Conservation (phyloP, 2,888 invertebrate genomes). For the Ornithoptera alexandrae region DNA sequence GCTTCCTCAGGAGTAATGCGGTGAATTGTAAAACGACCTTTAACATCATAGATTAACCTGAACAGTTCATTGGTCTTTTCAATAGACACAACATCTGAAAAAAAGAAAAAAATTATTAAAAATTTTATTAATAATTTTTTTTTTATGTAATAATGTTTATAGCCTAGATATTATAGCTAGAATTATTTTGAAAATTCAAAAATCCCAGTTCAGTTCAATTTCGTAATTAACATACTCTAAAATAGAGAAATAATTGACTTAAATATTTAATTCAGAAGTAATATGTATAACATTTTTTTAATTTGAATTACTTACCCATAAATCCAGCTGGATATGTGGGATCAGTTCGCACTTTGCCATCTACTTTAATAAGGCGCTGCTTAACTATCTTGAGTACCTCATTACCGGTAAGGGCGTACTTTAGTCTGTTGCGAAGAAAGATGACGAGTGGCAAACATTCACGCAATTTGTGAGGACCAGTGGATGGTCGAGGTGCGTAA, state of each 20-base stretch:
- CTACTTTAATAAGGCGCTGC: constrained; percentile 98
- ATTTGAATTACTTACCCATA: constrained; percentile 90
- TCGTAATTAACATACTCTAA: too few species aligned
- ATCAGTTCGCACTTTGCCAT: constrained; percentile 98
- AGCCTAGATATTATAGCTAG: too few species aligned
- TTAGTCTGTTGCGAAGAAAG: constrained; percentile 97
- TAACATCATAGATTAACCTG: constrained; percentile 98
- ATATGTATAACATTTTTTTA: not conserved
- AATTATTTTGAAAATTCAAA: too few species aligned
- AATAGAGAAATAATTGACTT: too few species aligned
- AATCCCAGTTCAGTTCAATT: too few species aligned
- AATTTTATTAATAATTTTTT: too few species aligned
- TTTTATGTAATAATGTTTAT: too few species aligned
- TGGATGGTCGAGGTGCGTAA: constrained; percentile 97
- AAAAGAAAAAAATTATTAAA: not conserved
- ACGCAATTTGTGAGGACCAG: constrained; percentile 98
- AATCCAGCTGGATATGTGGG: constrained; percentile 98
- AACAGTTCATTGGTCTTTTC: constrained; percentile 99
- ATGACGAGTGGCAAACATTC: constrained; percentile 98
- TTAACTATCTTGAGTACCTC: constrained; percentile 99
- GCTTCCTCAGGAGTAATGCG: constrained; percentile 98
- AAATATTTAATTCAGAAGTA: too few species aligned
- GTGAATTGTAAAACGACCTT: constrained; percentile 98
- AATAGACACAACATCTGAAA: constrained; percentile 97
- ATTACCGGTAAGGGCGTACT: constrained; percentile 97